Evolutionary conservation across 2,113 vertebrate genomes (phyloP).

Genomic region (Myrmecobius fasciatus): DNA sequence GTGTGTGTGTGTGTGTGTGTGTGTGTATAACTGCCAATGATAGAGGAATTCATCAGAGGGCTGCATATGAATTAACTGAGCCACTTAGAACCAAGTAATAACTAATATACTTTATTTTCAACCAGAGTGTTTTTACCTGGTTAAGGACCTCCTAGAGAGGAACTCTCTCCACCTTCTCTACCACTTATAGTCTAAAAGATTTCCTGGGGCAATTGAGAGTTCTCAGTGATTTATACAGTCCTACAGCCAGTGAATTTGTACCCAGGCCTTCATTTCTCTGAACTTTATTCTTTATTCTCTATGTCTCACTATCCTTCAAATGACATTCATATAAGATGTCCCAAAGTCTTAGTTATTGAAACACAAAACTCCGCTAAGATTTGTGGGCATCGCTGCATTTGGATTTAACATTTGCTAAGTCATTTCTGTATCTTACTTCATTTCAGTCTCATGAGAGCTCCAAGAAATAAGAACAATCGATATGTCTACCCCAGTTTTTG

Average conservation of each 20-base stretch:
- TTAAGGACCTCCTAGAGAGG: background rate
- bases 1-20: conserved; percentile 12
- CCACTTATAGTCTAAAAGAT: background rate
- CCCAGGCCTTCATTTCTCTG: background rate
- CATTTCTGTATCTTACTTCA: background rate
- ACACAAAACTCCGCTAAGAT: background rate
- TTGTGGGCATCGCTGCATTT: background rate
- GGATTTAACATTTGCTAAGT: background rate
- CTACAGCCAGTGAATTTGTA: background rate
- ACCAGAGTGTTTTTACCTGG: background rate
- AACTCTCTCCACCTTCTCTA: background rate
- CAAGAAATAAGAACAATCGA: background rate
- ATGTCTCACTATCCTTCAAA: background rate
- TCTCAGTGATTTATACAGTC: background rate
- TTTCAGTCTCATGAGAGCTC: background rate
- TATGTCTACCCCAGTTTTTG: background rate
- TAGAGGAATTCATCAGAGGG: conserved; percentile 45
- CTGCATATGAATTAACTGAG: background rate
- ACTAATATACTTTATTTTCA: background rate
- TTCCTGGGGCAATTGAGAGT: background rate
- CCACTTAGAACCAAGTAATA: conserved; percentile 36
- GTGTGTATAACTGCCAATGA: background rate
- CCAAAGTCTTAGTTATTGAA: background rate
- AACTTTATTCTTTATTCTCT: background rate
- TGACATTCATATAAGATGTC: background rate